Evolutionary conservation across 2,888 invertebrate genomes (phyloP).

Genomic region (Sesia bembeciformis): DNA sequence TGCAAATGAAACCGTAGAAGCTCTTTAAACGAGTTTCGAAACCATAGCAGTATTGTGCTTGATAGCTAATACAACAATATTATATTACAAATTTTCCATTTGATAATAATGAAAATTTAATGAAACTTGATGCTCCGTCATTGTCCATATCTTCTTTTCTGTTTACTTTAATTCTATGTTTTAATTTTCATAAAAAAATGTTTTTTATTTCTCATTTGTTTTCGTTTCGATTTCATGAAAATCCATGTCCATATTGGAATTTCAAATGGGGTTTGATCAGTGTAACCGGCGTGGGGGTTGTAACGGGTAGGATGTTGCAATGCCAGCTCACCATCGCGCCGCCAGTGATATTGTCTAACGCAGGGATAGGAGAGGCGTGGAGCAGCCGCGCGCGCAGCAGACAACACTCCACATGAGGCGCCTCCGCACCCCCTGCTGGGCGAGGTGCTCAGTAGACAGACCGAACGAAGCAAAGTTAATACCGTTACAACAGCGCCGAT

Average conservation of each 20-base stretch:
- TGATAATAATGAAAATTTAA: too few species aligned
- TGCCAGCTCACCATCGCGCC: constrained; percentile 21
- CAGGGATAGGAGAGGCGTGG: constrained; percentile 70
- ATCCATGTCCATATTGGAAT: too few species aligned
- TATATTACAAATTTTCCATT: too few species aligned
- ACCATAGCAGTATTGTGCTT: constrained; percentile 17
- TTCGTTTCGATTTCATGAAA: too few species aligned
- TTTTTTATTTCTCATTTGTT: too few species aligned
- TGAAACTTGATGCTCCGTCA: background rate
- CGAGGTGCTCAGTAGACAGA: constrained; percentile 81
- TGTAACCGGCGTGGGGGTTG: too few species aligned
- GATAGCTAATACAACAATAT: constrained; percentile 15
- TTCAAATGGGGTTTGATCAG: too few species aligned
- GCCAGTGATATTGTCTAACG: constrained; percentile 69
- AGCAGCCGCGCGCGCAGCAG: constrained; percentile 58
- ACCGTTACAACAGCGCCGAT: constrained; percentile 66
- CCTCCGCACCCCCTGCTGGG: constrained; percentile 88
- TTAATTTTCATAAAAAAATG: background rate
- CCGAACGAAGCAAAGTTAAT: constrained; percentile 78
- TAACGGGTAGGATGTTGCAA: background rate
- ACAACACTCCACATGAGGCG: constrained; percentile 80
- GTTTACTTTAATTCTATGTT: background rate
- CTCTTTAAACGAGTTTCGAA: constrained; percentile 23
- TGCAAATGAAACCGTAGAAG: constrained; percentile 25
- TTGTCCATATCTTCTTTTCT: background rate